Conservation (phyloP, 53 echinoderm and acorn worm species). For the Holothuria scabra region DNA sequence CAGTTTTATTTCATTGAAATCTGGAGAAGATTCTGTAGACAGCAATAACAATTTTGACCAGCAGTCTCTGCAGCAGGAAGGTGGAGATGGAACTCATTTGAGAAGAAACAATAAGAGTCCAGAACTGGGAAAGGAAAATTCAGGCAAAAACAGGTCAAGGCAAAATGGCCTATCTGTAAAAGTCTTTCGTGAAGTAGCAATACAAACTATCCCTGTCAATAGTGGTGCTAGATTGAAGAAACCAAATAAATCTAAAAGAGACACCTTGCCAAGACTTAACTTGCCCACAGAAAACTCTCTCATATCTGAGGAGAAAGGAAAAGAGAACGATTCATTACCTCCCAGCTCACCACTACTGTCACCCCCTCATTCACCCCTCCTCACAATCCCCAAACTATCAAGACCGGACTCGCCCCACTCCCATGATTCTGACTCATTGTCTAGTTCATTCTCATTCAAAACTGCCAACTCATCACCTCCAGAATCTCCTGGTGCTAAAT, state of each 20-base stretch:
- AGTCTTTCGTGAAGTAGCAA: conserved; percentile 26
- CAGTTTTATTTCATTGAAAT: background rate
- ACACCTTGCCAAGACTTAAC: background rate
- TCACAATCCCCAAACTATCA: conserved; percentile 25
- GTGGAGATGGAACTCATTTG: background rate
- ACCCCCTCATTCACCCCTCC: conserved; percentile 21
- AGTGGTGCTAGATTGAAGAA: background rate
- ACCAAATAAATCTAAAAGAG: background rate
- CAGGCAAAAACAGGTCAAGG: background rate
- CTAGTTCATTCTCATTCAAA: conserved; percentile 20
- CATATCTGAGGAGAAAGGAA: too few species aligned
- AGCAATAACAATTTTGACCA: background rate
- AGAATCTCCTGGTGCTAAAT: background rate
- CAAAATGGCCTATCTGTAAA: background rate
- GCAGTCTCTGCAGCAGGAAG: background rate
- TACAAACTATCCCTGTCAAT: conserved; percentile 5
- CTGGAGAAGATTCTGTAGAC: background rate
- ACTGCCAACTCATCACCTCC: conserved; percentile 20
- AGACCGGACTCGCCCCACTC: conserved; percentile 32
- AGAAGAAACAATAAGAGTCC: too few species aligned
- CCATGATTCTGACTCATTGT: conserved; percentile 7
- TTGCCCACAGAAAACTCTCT: background rate
- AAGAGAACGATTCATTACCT: background rate
- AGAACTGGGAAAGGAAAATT: background rate
- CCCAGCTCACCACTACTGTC: background rate